Evolutionary conservation across 2,888 invertebrate species (phyloP).

Genomic region (Girardia tigrina): DNA sequence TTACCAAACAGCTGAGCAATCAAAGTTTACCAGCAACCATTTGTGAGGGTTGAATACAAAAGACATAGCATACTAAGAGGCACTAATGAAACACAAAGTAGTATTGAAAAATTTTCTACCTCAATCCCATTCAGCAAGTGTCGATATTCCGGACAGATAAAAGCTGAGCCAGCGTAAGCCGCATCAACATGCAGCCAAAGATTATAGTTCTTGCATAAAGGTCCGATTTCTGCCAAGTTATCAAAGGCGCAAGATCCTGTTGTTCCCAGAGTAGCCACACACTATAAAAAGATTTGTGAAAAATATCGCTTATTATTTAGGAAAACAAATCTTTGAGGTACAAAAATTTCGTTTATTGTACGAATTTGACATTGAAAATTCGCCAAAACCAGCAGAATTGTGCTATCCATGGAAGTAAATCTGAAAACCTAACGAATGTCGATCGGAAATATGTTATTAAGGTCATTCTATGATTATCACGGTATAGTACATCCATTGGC

Average conservation of each 20-base stretch:
- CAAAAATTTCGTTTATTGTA: neutral
- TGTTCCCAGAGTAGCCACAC: slow-evolving; percentile 74
- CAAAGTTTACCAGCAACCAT: slow-evolving; percentile 38
- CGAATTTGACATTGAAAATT: neutral
- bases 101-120: slow-evolving; percentile 55
- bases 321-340: neutral
- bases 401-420: too few species aligned
- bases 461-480: too few species aligned
- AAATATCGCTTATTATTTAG: too few species aligned
- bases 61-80: slow-evolving; percentile 38
- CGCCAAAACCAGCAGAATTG: too few species aligned
- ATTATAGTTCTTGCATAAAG: slow-evolving; percentile 57
- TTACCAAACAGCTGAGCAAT: slow-evolving; percentile 55
- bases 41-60: slow-evolving; percentile 38
- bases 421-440: too few species aligned
- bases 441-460: too few species aligned
- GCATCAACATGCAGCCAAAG: slow-evolving; percentile 85
- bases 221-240: slow-evolving; percentile 71
- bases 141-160: slow-evolving; percentile 37
- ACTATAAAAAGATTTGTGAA: slow-evolving; percentile 39
- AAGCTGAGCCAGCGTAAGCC: slow-evolving; percentile 61
- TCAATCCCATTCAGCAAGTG: slow-evolving; percentile 36
- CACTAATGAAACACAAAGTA: neutral
- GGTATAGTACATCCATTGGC: too few species aligned
- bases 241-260: slow-evolving; percentile 86